These are phyloP conservation scores for Drosophila heteroneura DNA, from an alignment of 2,888 invertebrate genomes.

Conservation along the genomic window DNA sequence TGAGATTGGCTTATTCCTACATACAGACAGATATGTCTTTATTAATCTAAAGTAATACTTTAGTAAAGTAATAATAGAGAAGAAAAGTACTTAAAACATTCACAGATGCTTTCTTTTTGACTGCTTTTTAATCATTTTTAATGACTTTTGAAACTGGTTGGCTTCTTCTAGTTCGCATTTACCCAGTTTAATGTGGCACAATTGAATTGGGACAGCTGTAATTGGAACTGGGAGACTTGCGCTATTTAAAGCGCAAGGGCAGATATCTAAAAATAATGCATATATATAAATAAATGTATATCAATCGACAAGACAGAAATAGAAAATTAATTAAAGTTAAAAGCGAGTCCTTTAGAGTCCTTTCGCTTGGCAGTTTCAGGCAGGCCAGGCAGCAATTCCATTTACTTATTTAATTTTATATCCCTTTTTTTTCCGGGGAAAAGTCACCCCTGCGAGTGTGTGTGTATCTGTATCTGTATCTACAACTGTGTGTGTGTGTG, in stretches of 20 bases:
- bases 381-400: conserved; percentile 20
- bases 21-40: background rate
- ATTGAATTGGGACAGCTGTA: conserved; percentile 2
- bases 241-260: background rate
- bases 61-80: background rate
- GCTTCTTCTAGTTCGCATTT: background rate
- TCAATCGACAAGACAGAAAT: conserved; percentile 47
- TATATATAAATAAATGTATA: conserved; percentile 2
- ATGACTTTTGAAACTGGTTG: background rate
- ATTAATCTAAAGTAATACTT: background rate
- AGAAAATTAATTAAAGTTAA: conserved; percentile 78
- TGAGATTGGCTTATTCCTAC: too few species aligned
- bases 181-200: background rate
- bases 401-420: conserved; percentile 48
- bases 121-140: background rate
- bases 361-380: conserved; percentile 14
- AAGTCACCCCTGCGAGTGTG: conserved; percentile 66
- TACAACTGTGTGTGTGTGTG: conserved; percentile 25
- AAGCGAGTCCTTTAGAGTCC: conserved; percentile 23
- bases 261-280: conserved; percentile 25
- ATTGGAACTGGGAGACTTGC: background rate
- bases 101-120: background rate
- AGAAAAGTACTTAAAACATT: background rate
- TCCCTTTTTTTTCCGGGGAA: conserved; percentile 59
- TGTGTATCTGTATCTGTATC: conserved; percentile 32